Evolutionary conservation across 2,797 vertebrate species (phyloP), one percentile per base, ranked within the genome.

Genomic region (Podarcis lilfordi): DNA sequence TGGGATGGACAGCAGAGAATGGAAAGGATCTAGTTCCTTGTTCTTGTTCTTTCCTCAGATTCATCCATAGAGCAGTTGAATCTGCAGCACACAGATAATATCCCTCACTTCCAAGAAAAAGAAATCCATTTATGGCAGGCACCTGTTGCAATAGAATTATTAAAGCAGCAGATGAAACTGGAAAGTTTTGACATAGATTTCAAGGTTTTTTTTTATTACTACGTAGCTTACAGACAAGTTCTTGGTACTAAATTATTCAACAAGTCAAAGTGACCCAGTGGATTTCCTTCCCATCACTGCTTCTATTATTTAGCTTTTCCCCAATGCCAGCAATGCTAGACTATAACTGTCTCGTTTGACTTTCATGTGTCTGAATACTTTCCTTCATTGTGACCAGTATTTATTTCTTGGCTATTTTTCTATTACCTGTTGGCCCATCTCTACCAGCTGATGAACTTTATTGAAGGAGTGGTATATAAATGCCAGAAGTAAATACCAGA

Each of bases 41-140:
- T 86, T 55, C 89, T 88, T 37, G 6, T 19, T 88, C 50, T 88
- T 84, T 61, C 35, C 45, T 59, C n/a, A 79, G 72, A 72, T 82
- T 55, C 90, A 74, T 86, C 0, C 8, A 80, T 59, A 85, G 45
- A 92, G 17, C 23, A 25, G n/a, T 4, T 89, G 85, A 84, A 86
- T 89, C 91, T 79, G 35, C 17, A 92, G 69, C 84, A n/a, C 80
- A 71, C 32, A 66, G 68, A 88, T 23, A 77, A 43, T 68, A 82
- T 75, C 35, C 80, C 84, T 91, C 23, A 86, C 93, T 94, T 91
- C 84, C 66, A 76, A 82, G 32, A 29, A 76, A 93, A 64, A 17
- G 76, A 68, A 69, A 40, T 80, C 91, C 89, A 15, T 78, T 92
- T 71, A 75, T 86, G 78, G 23, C 83, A 68, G 80, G 40, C 17